Evolutionary conservation across 2,888 invertebrate species (phyloP).

Genomic region (Octonoba sinensis): DNA sequence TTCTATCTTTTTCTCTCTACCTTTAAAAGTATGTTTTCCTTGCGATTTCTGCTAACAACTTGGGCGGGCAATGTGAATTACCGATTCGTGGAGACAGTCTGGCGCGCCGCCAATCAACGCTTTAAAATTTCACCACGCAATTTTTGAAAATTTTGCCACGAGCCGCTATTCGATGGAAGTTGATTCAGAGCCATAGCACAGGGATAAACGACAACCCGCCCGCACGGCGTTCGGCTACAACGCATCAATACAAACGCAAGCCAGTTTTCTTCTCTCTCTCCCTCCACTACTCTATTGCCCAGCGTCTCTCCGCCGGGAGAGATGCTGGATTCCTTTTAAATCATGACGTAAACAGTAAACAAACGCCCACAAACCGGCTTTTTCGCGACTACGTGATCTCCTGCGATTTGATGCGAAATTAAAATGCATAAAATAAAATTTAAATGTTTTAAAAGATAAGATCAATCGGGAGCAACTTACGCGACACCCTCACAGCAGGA

Average conservation of each 20-base stretch:
- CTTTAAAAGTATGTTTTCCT: constrained; percentile 43
- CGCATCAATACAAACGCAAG: constrained; percentile 39
- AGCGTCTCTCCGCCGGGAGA: constrained; percentile 38
- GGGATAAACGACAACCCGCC: constrained; percentile 22
- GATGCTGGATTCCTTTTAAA: constrained; percentile 42
- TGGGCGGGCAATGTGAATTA: constrained; percentile 28
- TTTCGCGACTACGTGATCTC: background rate
- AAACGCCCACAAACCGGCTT: background rate
- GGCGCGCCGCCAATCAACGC: constrained; percentile 62
- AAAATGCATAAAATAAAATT: constrained; percentile 21
- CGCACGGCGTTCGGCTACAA: constrained; percentile 14
- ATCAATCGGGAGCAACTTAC: constrained; percentile 62
- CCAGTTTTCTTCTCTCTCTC: constrained; percentile 23
- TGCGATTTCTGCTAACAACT: constrained; percentile 6
- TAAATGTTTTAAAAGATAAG: constrained; percentile 24
- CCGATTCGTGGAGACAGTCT: constrained; percentile 50
- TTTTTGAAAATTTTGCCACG: constrained; percentile 62
- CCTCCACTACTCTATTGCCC: constrained; percentile 25
- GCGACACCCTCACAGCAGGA: constrained; percentile 64
- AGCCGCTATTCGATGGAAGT: constrained; percentile 63
- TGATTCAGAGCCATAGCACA: constrained; percentile 56
- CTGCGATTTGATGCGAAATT: constrained; percentile 16
- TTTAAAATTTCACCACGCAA: constrained; percentile 64
- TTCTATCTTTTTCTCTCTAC: constrained; percentile 30
- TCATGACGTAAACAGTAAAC: constrained; percentile 16